Percentiles rank a stretch among this genome's conserved stretches.
Conservation (phyloP, 1,140 invertebrate species). For the Drosophila subobscura region DNA sequence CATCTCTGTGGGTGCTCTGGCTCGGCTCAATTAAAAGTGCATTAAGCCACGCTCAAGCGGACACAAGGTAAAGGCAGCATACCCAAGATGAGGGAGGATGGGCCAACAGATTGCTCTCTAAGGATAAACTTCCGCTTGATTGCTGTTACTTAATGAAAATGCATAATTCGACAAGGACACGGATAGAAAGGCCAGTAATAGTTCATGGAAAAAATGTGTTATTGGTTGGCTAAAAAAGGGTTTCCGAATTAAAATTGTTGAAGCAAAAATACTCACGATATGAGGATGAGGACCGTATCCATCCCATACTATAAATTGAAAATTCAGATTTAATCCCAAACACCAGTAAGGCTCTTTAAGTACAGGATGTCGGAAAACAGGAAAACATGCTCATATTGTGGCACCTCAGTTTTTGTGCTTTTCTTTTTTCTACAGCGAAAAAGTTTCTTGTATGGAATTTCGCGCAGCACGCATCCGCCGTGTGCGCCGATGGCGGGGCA, state of each 20-base stretch:
- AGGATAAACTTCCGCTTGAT: constrained; percentile 65
- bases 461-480: constrained; percentile 69
- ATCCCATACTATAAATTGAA: too few species aligned
- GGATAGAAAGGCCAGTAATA: constrained; percentile 25
- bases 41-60: constrained; percentile 63
- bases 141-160: constrained; percentile 78
- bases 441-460: constrained; percentile 60
- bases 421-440: constrained; percentile 29
- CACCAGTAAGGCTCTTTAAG: constrained; percentile 13
- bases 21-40: constrained; percentile 76
- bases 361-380: constrained; percentile 19
- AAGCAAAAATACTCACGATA: too few species aligned
- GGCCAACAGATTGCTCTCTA: constrained; percentile 47
- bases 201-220: background rate
- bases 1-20: constrained; percentile 16
- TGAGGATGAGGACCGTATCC: too few species aligned
- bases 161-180: constrained; percentile 60
- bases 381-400: constrained; percentile 13
- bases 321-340: constrained; percentile 12
- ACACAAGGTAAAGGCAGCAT: constrained; percentile 62
- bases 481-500: constrained; percentile 61
- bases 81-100: constrained; percentile 18
- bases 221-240: background rate
- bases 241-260: background rate
- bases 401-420: constrained; percentile 30